Conservation (phyloP, 1,140 invertebrate species). For the Coelopa frigida region DNA sequence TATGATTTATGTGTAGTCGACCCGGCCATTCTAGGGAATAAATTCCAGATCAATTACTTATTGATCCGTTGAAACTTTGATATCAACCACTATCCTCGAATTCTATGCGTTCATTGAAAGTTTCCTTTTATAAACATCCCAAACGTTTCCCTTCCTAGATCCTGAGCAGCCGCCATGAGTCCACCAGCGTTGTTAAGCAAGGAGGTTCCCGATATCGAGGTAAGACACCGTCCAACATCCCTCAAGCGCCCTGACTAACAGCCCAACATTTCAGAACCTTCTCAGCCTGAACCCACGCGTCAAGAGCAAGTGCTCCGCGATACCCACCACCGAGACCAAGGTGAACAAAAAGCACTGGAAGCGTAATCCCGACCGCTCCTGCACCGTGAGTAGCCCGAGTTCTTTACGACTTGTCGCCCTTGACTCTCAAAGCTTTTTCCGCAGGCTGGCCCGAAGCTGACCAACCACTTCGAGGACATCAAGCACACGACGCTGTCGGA, state of each 20-base stretch:
- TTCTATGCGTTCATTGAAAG: too few relatives aligned
- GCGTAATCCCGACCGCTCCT: constrained; percentile 79
- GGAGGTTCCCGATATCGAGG: constrained; percentile 63
- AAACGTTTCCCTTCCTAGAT: background rate
- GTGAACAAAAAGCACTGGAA: constrained; percentile 91
- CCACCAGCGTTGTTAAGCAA: constrained; percentile 51
- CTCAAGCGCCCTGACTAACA: background rate
- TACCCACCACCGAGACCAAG: constrained; percentile 79
- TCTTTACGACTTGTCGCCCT: constrained; percentile 1
- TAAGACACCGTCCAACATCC: constrained; percentile 38
- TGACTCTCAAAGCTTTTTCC: background rate
- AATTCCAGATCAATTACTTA: too few relatives aligned
- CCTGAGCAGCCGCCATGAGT: constrained; percentile 23
- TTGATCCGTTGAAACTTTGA: too few relatives aligned
- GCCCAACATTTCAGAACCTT: constrained; percentile 60
- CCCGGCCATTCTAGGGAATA: too few relatives aligned
- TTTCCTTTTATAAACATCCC: too few relatives aligned
- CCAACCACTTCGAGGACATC: constrained; percentile 93
- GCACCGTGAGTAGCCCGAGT: constrained; percentile 58
- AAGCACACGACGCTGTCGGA: constrained; percentile 96
- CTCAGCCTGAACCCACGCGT: constrained; percentile 78
- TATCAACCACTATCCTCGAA: too few relatives aligned
- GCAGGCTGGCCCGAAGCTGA: constrained; percentile 47
- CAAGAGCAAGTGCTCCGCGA: constrained; percentile 62
- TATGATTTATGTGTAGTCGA: too few relatives aligned